A percentile compares a stretch with the other conserved stretches of the same genome.
These are phyloP conservation scores for Dicranocentrus wangi DNA, from an alignment of 2,888 invertebrate genomes.

Conservation along the genomic window DNA sequence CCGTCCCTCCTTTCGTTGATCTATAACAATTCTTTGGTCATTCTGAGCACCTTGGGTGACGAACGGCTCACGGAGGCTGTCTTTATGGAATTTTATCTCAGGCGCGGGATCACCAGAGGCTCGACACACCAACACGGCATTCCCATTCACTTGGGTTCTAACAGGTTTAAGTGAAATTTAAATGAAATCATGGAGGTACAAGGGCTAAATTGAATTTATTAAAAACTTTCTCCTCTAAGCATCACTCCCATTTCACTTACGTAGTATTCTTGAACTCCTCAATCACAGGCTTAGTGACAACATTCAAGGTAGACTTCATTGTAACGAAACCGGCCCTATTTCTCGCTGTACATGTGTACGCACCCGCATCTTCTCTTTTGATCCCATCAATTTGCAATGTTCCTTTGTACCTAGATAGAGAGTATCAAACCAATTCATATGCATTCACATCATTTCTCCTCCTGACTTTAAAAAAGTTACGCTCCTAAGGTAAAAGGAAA, in stretches of 20 bases:
- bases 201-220: too few relatives aligned
- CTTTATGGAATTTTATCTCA: slow-evolving; percentile 84
- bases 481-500: neutral
- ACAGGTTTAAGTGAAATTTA: too few relatives aligned
- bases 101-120: slow-evolving; percentile 89
- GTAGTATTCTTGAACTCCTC: slow-evolving; percentile 85
- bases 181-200: too few relatives aligned
- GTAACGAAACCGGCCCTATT: slow-evolving; percentile 86
- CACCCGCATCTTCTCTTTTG: slow-evolving; percentile 84
- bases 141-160: slow-evolving; percentile 68
- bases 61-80: slow-evolving; percentile 81
- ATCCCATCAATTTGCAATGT: slow-evolving; percentile 84
- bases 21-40: slow-evolving; percentile 81
- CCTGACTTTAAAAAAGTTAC: too few relatives aligned
- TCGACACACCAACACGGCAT: slow-evolving; percentile 78
- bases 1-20: slow-evolving; percentile 75
- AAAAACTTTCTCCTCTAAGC: neutral
- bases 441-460: too few relatives aligned
- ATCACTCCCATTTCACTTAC: too few relatives aligned
- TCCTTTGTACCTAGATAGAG: slow-evolving; percentile 77
- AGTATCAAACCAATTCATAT: too few relatives aligned
- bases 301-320: slow-evolving; percentile 81
- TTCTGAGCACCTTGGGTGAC: slow-evolving; percentile 79
- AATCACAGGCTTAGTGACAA: slow-evolving; percentile 86
- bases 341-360: slow-evolving; percentile 86